Base-by-base conservation (phyloP, 1,140 invertebrate species). In the Geopemphigus sp. region DNA sequence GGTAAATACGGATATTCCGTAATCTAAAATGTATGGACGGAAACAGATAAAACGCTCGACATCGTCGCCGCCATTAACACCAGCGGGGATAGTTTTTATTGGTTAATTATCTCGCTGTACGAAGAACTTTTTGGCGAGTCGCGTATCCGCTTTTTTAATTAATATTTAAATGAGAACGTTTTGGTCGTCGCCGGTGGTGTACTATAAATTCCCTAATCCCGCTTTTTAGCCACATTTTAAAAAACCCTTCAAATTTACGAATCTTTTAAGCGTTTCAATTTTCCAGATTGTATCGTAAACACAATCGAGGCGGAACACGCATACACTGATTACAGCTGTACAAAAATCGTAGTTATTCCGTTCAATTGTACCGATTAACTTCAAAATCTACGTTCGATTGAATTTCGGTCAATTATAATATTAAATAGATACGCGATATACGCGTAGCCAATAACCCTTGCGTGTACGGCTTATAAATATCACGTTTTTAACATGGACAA, bases 111-210 rank as follows among this genome's bases (percentile, higher is more conserved):
- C 68, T 29, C 29, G 6, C 19, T 29, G 47, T 29, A 72, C 68
- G 24, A 72, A 72, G 54, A 68, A 72, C 50, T 72, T 72, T 72
- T 72, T 54, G 68, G 68, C 26, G 29, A 72, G 24, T 54, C 17
- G 47, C 53, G 29, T n/a, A n/a, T 15, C 50, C 54, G 22, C 26
- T 72, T 70, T 72, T 54, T 72, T 72, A 72, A 72, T 72, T 54
- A 72, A 72, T 54, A 72, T 72, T 72, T 72, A 72, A 72, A 72
- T 72, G 24, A 72, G 68, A 22, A 15, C 50, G 47, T 72, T 72
- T 68, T 47, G 14, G 1, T 47, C 5, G 32, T 66, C 19, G n/a
- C 12, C 39, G 17, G 39, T 50, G 22, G 22, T 24, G 24, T 0
- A 66, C 24, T 14, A 22, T 53, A 70, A 70, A 70, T 50, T 53